These are phyloP conservation scores for Parazoanthus atlanticus DNA, from an alignment of 92 coral and sea anemone species.

Conservation along the genomic window DNA sequence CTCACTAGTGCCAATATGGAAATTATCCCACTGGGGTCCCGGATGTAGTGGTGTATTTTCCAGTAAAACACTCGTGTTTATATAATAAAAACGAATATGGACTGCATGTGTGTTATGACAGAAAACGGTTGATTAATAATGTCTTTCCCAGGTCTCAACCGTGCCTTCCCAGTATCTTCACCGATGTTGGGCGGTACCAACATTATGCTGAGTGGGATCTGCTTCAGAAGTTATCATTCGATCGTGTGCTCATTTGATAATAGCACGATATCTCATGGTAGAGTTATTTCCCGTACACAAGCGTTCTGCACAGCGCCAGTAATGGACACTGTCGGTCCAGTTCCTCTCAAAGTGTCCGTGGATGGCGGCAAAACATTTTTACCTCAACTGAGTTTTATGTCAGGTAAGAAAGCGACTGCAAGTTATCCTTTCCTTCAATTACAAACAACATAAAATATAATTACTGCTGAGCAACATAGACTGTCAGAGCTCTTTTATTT, in stretches of 20 bases:
- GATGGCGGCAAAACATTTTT: conserved; percentile 28
- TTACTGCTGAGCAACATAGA: no score
- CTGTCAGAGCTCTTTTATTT: no score
- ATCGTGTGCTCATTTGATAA: conserved; percentile 19
- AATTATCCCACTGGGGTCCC: no score
- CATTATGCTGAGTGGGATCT: conserved; percentile 21
- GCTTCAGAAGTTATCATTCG: conserved; percentile 5
- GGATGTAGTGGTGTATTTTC: no score
- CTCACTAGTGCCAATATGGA: no score
- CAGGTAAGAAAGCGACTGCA: not conserved
- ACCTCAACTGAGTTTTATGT: not conserved
- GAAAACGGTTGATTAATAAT: no score
- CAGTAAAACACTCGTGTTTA: no score
- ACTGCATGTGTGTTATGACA: no score
- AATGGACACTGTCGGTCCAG: not conserved
- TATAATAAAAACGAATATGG: no score
- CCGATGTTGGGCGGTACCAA: conserved; percentile 6
- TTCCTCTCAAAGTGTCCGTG: conserved; percentile 12
- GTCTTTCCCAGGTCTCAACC: conserved; percentile 10
- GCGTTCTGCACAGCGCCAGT: conserved; percentile 18
- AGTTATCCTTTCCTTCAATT: no score
- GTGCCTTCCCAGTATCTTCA: not conserved
- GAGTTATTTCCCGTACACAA: not conserved
- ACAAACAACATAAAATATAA: no score
- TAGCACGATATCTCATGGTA: not conserved